Conservation (phyloP, 2,113 vertebrate genomes). For the Lichenostomus cassidix region DNA sequence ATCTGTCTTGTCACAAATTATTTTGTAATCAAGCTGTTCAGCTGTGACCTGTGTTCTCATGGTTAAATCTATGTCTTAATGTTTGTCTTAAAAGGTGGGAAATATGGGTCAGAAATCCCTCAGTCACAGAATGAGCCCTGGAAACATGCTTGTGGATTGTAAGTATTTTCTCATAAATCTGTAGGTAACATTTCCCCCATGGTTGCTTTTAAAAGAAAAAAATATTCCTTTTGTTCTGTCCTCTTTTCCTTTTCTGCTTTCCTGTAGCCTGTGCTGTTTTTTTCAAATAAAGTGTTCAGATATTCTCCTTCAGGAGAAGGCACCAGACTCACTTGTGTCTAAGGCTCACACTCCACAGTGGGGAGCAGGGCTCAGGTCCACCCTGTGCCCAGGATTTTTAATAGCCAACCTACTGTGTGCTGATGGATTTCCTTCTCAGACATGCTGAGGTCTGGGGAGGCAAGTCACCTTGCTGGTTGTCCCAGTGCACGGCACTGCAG, state of each 20-base stretch:
- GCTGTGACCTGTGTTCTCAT: not conserved
- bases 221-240: not conserved
- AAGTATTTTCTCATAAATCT: not conserved
- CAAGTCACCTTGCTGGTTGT: not conserved
- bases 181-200: not conserved
- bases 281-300: not conserved
- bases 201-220: not conserved
- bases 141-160: not conserved
- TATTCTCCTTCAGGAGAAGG: not conserved
- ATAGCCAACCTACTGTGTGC: not conserved
- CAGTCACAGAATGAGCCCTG: not conserved
- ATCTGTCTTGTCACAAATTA: not conserved
- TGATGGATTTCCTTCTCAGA: not conserved
- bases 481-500: not conserved
- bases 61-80: not conserved
- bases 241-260: not conserved
- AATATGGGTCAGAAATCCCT: not conserved
- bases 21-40: not conserved
- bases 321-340: not conserved
- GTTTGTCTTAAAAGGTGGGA: not conserved
- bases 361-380: not conserved
- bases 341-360: not conserved
- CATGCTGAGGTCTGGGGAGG: not conserved
- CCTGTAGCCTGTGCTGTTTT: fast-evolving
- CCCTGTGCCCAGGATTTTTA: not conserved